phyloP scores from a whole-genome alignment of 2,888 invertebrate genomes.

The Anodontia alba region DNA sequence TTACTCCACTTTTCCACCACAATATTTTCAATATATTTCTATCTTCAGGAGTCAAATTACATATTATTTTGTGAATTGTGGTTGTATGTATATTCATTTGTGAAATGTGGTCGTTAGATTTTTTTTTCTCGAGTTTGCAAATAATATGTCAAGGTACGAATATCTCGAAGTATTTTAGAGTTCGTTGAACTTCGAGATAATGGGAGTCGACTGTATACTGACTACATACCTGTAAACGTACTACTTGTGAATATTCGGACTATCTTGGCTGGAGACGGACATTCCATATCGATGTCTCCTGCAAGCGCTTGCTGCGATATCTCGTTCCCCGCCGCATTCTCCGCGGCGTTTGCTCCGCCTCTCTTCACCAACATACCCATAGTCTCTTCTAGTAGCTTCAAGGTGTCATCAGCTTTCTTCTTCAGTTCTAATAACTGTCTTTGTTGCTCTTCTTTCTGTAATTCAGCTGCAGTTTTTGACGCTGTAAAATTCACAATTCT shows the following conservation, averaged over 20 bases:
- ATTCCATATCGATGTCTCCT: conserved; percentile 66
- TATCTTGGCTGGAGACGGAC: conserved; percentile 73
- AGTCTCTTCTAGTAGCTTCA: background rate
- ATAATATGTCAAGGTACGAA: too few species aligned
- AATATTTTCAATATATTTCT: too few species aligned
- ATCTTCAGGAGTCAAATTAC: too few species aligned
- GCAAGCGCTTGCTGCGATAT: conserved; percentile 19
- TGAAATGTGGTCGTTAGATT: too few species aligned
- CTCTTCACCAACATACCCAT: background rate
- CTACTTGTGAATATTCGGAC: conserved; percentile 81
- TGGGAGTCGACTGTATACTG: too few species aligned
- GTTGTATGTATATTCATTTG: too few species aligned
- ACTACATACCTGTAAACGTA: conserved; percentile 79
- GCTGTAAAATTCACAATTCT: background rate
- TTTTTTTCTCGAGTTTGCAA: too few species aligned
- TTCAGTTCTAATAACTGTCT: background rate
- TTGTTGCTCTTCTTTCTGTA: background rate
- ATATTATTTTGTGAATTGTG: too few species aligned
- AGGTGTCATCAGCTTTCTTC: background rate
- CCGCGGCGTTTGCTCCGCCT: background rate
- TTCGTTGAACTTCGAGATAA: too few species aligned
- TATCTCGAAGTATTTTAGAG: too few species aligned
- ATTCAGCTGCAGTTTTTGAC: background rate
- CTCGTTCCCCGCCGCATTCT: background rate
- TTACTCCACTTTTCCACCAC: too few species aligned